These are phyloP conservation scores for Daboia siamensis DNA, from an alignment of 2,113 vertebrate species.

Conservation along the genomic window DNA sequence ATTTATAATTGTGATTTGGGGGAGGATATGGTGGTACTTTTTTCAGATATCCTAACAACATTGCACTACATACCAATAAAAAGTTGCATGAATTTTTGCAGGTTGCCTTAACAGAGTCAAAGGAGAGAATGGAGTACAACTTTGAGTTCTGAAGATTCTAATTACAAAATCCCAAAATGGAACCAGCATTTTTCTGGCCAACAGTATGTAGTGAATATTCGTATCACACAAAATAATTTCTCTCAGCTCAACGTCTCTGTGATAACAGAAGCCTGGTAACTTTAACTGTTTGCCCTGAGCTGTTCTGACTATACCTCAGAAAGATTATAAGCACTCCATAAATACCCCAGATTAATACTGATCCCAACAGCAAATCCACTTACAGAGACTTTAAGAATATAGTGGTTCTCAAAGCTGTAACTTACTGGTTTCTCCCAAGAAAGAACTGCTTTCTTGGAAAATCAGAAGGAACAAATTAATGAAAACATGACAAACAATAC, in stretches of 20 bases:
- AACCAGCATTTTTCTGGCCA: background rate
- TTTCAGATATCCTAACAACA: background rate
- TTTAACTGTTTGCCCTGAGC: conserved; percentile 42
- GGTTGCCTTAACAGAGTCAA: background rate
- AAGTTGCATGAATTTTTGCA: background rate
- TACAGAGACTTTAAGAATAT: conserved; percentile 65
- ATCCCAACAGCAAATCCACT: conserved; percentile 71
- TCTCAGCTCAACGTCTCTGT: background rate
- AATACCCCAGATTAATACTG: conserved; percentile 73
- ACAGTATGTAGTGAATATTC: background rate
- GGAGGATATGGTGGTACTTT: background rate
- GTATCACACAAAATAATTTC: background rate
- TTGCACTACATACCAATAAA: background rate
- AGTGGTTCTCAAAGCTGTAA: conserved; percentile 49
- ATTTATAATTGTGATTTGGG: background rate
- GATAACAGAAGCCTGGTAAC: background rate
- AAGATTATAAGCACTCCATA: conserved; percentile 64
- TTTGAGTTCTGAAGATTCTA: background rate
- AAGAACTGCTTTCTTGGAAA: conserved; percentile 42
- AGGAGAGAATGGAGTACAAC: background rate
- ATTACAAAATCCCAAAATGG: background rate
- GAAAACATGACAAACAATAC: conserved; percentile 52
- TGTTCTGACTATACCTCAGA: conserved; percentile 43
- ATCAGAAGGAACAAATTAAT: conserved; percentile 41
- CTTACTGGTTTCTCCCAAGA: conserved; percentile 31